Percentiles rank a stretch among this genome's conserved stretches.
Conservation (phyloP, 1,140 invertebrate genomes). For the Trypoxylus dichotomus region DNA sequence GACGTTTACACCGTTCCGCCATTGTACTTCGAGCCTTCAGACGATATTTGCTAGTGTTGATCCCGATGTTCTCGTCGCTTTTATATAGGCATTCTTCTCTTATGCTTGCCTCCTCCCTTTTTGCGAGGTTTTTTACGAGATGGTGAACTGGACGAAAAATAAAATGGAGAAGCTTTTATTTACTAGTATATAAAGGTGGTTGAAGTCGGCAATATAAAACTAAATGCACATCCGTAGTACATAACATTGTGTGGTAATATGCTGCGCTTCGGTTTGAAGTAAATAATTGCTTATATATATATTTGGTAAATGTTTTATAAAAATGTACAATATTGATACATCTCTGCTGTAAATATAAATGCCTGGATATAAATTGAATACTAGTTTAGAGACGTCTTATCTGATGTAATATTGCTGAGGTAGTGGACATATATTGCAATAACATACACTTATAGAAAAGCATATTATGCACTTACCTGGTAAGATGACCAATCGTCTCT, state of each 20-base stretch:
- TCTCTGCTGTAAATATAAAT: too few species aligned
- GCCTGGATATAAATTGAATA: too few species aligned
- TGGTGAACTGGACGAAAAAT: neutral
- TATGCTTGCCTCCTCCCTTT: neutral
- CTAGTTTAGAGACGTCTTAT: too few species aligned
- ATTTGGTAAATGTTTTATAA: too few species aligned
- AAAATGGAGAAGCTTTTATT: constrained; percentile 5
- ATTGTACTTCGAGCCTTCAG: neutral
- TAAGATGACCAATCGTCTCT: too few species aligned
- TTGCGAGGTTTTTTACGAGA: neutral
- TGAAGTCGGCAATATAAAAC: neutral
- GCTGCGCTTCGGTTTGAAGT: too few species aligned
- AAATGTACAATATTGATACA: too few species aligned
- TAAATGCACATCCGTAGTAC: neutral
- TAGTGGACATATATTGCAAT: too few species aligned
- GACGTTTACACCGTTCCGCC: constrained; percentile 14
- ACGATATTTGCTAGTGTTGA: neutral
- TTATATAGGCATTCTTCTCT: neutral
- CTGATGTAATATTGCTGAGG: too few species aligned
- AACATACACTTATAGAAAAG: too few species aligned
- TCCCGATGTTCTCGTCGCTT: neutral
- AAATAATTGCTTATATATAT: too few species aligned
- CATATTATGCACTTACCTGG: too few species aligned
- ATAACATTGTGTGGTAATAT: neutral
- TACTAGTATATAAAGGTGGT: neutral